Evolutionary conservation across 2,797 vertebrate genomes (phyloP), one percentile per base, ranked within the genome.

Genomic region (Intellagama lesueurii): DNA sequence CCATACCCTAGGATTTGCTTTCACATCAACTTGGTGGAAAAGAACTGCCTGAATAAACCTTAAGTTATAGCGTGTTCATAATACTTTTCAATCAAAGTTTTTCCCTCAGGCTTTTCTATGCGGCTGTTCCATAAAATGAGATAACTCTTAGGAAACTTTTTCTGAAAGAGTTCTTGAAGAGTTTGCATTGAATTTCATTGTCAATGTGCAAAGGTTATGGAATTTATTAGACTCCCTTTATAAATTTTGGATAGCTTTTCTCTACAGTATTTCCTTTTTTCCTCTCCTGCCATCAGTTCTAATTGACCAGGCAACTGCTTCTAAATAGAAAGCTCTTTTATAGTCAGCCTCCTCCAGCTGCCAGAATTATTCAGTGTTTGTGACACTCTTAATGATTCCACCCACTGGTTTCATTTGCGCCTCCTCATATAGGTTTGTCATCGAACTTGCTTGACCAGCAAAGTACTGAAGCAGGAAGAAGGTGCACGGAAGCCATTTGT

Each of bases 111-210:
- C 60, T 44, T 81, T 35, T 89, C 56, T 86, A 52, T 70, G 52
- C 47, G 35, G 66, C 52, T 92, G 83, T 90, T 93, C 86, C 90
- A 87, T 88, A 93, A 92, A 88, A 93, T 84, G 69, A 91, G 85
- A 90, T 5, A 66, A 90, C 64, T 90, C 94, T 78, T 92, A 7
- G 85, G 89, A 4, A 8, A 68, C 49, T 85, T 75, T 64, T 60
- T 24, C 60, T 47, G 26, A 86, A 92, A 91, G 68, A 88, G 92
- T 83, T 90, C 94, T 56, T 88, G 77, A 92, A 93, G 86, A 95
- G 88, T 3, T 49, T 30, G 66, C 86, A 85, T 73, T 78, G 93
- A 81, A 88, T 90, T 93, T 69, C 73, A 84, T 77, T 82, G 85
- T 69, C 84, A 69, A n/a, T 86, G 44, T 82, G 64, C 73, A 69